Percentiles rank a stretch among this genome's conserved stretches.
Conservation (phyloP, 2,113 vertebrate species). For the Pseudorectes ferrugineus region DNA sequence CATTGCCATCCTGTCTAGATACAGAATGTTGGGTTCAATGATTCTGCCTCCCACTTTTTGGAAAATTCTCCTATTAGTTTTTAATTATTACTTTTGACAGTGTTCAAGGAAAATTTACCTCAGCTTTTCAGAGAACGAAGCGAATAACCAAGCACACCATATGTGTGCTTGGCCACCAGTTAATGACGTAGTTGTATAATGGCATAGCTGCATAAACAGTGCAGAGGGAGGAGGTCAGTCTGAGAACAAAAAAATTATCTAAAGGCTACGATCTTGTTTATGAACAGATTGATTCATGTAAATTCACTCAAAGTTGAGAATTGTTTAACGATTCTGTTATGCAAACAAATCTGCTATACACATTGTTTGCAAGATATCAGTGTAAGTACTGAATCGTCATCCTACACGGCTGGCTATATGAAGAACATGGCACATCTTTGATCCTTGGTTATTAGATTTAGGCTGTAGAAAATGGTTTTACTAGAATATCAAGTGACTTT, state of each 20-base stretch:
- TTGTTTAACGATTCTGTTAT: neutral
- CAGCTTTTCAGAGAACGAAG: neutral
- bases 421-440: neutral
- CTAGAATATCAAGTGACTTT: neutral
- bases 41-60: neutral
- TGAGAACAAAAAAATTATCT: slow-evolving; percentile 17
- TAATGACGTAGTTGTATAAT: slow-evolving; percentile 36
- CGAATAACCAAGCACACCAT: neutral
- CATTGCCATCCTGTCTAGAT: neutral
- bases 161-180: slow-evolving; percentile 6
- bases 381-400: neutral
- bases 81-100: neutral
- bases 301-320: slow-evolving; percentile 26
- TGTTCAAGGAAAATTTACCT: neutral
- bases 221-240: slow-evolving; percentile 8
- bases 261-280: neutral
- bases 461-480: neutral
- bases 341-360: slow-evolving; percentile 56
- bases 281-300: slow-evolving; percentile 38
- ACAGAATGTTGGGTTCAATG: neutral
- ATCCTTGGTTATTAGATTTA: neutral
- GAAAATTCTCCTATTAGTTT: neutral
- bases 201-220: slow-evolving; percentile 44
- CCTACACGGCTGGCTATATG: neutral
- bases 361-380: slow-evolving; percentile 31